phyloP scores from a whole-genome alignment of 2,888 invertebrate species.

The Exocentrus adspersus region DNA sequence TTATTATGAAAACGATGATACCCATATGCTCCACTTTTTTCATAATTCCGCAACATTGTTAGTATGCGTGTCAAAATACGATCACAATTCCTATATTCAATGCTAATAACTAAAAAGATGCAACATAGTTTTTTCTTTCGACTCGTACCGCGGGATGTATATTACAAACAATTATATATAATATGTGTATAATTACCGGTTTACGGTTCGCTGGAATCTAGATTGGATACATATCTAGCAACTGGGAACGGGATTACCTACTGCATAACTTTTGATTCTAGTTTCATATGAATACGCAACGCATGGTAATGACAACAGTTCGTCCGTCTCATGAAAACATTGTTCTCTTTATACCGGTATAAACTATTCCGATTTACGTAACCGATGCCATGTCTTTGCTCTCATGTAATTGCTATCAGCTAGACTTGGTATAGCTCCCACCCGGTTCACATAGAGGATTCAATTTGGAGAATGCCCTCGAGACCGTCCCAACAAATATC shows the following conservation, averaged over 20 bases:
- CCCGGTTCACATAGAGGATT: too few species aligned
- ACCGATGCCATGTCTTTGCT: conserved; percentile 3
- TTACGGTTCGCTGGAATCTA: conserved; percentile 51
- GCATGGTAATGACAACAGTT: conserved; percentile 27
- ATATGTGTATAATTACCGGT: conserved; percentile 57
- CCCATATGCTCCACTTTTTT: conserved; percentile 48
- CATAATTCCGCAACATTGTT: conserved; percentile 46
- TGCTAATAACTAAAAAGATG: conserved; percentile 51
- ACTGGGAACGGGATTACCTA: conserved; percentile 51
- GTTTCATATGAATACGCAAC: conserved; percentile 29
- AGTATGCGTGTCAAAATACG: conserved; percentile 52
- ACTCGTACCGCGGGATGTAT: conserved; percentile 44
- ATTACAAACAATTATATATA: conserved; percentile 60
- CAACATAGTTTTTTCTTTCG: conserved; percentile 39
- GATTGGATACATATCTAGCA: conserved; percentile 53
- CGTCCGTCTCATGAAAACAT: conserved; percentile 31
- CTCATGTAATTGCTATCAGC: neutral
- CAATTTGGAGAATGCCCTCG: too few species aligned
- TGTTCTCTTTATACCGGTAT: conserved; percentile 30
- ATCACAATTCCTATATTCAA: conserved; percentile 54
- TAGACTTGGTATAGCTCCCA: neutral
- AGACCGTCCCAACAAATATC: too few species aligned
- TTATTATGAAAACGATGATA: conserved; percentile 44
- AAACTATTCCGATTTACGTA: conserved; percentile 31
- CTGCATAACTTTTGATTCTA: conserved; percentile 45